Base-by-base conservation (phyloP, 2,113 vertebrate genomes). In the Elephas maximus region DNA sequence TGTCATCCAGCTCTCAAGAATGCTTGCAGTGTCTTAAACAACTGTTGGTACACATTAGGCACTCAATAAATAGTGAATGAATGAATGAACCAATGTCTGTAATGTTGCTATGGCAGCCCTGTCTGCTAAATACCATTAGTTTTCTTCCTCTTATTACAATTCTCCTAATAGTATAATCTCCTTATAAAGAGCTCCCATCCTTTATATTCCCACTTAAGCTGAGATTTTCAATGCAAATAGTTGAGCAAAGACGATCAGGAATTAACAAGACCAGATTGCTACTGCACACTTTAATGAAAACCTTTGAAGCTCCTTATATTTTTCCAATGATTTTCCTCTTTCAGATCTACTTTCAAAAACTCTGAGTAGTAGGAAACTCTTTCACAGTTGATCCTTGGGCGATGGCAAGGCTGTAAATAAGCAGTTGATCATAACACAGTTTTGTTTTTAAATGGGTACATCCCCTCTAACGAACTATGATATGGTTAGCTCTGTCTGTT, bases 221-320 rank as follows among this genome's bases (percentile, higher is more conserved):
- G 73, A 67, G 80, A 82, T 88, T 97, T 95, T 92, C 53, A 85
- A 41, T 84, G 97, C 65, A 96, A 94, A 81, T 51, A 78, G 87
- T 90, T 93, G 57, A 92, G 33, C 65, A 94, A 63, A 94, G 24
- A n/a, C 4, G 88, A 92, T 65, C 51, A 92, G 45, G n/a, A 96
- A 73, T 82, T 96, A 86, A 94, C 20, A 90, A 92, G 62, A 30
- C n/a, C 15, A 85, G 77, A 45, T 26, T 88, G 26, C 88, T 92
- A 74, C 80, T 51, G 8, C 28, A 41, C 45, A 57, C 69, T 88
- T 63, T 65, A 83, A 71, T 65, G 37, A 82, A 77, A 95, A 81
- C 63, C 77, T 60, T 87, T 84, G 60, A 80, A 88, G 6, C n/a
- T 41, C 6, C 33, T 89, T 76, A 21, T 81, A 41, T 74, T 96